Evolutionary conservation across 1,140 invertebrate species (phyloP).

Genomic region (Macrobrachium rosenbergii): DNA sequence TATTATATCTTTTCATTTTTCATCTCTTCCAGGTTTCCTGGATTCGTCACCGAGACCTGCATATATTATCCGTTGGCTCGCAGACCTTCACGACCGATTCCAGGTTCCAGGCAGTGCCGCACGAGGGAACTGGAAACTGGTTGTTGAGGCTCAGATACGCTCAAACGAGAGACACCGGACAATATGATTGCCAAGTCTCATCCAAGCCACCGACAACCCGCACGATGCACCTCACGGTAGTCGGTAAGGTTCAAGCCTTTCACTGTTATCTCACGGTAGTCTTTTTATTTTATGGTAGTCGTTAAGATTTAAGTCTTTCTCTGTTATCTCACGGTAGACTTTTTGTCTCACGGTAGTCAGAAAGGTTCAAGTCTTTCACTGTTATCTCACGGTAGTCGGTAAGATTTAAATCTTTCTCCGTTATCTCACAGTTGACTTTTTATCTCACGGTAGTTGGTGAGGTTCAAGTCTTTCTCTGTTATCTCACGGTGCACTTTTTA

Average conservation of each 20-base stretch:
- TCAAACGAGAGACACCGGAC: conserved; percentile 65
- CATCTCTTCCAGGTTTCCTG: conserved; percentile 44
- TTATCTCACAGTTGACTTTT: no score
- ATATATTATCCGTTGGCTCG: conserved; percentile 68
- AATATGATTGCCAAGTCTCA: conserved; percentile 68
- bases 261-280: no score
- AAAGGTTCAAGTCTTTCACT: no score
- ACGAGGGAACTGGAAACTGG: conserved; percentile 63
- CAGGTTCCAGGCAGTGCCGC: conserved; percentile 67
- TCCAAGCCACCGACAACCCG: conserved; percentile 67
- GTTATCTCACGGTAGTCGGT: no score
- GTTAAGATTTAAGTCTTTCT: no score
- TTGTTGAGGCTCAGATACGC: conserved; percentile 66
- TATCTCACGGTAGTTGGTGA: no score
- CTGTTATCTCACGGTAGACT: no score
- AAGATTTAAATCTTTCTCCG: no score
- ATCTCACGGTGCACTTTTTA: no score
- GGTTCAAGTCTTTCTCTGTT: no score
- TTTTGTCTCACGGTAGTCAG: no score
- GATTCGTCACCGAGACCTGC: conserved; percentile 68
- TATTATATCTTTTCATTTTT: not conserved
- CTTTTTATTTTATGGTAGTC: no score
- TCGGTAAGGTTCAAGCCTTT: conserved; percentile 68
- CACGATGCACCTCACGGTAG: conserved; percentile 67
- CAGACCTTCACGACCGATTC: conserved; percentile 68